A percentile compares a stretch with the other conserved stretches of the same genome.
Evolutionary conservation across 2,113 vertebrate genomes (phyloP).

Genomic region (Notarius lentiginosus): DNA sequence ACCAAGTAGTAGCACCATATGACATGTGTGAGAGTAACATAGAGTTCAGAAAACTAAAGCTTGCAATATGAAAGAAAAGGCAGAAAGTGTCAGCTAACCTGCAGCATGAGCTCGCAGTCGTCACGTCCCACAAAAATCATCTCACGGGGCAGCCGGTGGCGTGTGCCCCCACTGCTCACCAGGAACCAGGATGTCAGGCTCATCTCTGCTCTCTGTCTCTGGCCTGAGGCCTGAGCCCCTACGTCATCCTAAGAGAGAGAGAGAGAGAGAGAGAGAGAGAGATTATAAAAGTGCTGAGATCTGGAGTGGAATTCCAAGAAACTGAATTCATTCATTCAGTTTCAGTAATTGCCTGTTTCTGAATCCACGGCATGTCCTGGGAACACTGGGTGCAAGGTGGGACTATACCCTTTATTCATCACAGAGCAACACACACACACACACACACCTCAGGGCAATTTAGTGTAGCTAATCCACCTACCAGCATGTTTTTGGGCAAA

Average conservation of each 20-base stretch:
- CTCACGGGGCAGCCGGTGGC: slow-evolving; percentile 94
- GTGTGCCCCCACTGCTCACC: slow-evolving; percentile 96
- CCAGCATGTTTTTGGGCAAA: background rate
- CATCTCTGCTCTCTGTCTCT: slow-evolving; percentile 81
- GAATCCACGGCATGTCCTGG: background rate
- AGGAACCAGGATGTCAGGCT: slow-evolving; percentile 99
- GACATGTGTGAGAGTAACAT: too few relatives aligned
- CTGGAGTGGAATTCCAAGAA: background rate
- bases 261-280: slow-evolving; percentile 5
- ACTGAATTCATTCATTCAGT: background rate
- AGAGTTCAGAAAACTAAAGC: background rate
- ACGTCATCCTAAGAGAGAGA: slow-evolving; percentile 79
- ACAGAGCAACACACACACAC: background rate
- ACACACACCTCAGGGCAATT: background rate
- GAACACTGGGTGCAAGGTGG: background rate
- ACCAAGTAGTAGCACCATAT: too few relatives aligned
- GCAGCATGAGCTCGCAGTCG: slow-evolving; percentile 98
- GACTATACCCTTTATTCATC: background rate
- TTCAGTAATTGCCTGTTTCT: background rate
- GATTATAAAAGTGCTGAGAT: background rate
- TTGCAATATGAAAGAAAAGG: background rate
- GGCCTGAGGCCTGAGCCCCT: slow-evolving; percentile 60
- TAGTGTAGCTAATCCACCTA: background rate
- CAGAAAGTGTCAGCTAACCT: slow-evolving; percentile 75
- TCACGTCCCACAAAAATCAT: slow-evolving; percentile 99